Conservation (phyloP, 2,888 invertebrate species). For the Lasioglossum oenotherae region DNA sequence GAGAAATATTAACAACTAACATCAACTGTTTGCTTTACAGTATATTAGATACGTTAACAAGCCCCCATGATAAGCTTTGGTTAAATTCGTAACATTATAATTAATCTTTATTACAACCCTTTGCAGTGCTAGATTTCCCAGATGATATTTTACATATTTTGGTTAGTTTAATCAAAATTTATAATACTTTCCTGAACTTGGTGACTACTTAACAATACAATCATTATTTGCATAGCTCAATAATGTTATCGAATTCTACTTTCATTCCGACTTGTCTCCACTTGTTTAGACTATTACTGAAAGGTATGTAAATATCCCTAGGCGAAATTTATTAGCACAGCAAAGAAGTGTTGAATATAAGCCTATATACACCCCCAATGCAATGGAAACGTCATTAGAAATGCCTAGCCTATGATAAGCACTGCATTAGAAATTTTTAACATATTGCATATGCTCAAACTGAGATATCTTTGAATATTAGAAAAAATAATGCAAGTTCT, state of each 20-base stretch:
- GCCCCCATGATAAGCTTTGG: constrained; percentile 74
- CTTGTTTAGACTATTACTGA: constrained; percentile 48
- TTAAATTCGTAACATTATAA: constrained; percentile 69
- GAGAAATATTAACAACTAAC: constrained; percentile 82
- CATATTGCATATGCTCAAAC: constrained; percentile 74
- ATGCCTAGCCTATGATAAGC: constrained; percentile 79
- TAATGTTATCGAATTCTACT: constrained; percentile 42
- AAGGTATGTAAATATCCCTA: constrained; percentile 58
- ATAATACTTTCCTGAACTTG: constrained; percentile 32
- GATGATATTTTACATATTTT: constrained; percentile 57
- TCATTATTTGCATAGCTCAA: constrained; percentile 47
- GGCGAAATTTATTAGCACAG: constrained; percentile 74
- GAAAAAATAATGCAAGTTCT: constrained; percentile 78
- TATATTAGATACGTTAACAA: constrained; percentile 77
- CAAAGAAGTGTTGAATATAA: constrained; percentile 71
- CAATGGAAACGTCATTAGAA: constrained; percentile 79
- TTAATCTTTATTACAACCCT: constrained; percentile 64
- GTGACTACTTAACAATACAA: constrained; percentile 40
- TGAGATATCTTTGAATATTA: constrained; percentile 74
- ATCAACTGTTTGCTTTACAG: constrained; percentile 79
- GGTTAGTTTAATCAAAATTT: constrained; percentile 42
- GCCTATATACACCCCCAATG: constrained; percentile 80
- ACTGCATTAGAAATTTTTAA: constrained; percentile 78
- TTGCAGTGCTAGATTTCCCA: constrained; percentile 68
- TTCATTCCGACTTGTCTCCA: constrained; percentile 46